Conservation (phyloP, 2,888 invertebrate species). For the Ectemnius continuus region DNA sequence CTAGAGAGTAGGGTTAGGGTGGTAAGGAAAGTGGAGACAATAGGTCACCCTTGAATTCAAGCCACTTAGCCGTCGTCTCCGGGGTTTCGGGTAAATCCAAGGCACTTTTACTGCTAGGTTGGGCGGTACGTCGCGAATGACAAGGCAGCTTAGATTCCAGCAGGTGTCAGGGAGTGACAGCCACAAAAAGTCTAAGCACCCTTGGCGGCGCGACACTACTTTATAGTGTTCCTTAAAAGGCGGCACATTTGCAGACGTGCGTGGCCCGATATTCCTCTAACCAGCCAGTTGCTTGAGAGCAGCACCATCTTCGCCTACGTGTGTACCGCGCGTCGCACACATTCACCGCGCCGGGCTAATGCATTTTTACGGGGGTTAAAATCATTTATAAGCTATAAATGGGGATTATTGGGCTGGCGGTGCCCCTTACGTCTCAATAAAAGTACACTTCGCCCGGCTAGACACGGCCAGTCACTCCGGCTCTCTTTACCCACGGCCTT, state of each 20-base stretch:
- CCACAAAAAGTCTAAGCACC: slow-evolving; percentile 48
- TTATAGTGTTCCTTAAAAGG: slow-evolving; percentile 72
- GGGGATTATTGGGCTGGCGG: slow-evolving; percentile 73
- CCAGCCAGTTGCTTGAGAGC: neutral
- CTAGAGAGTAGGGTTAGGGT: too few species aligned
- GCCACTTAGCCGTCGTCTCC: too few species aligned
- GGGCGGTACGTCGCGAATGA: slow-evolving; percentile 14
- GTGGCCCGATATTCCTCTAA: slow-evolving; percentile 20
- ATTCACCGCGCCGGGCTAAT: slow-evolving; percentile 68
- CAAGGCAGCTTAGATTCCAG: slow-evolving; percentile 5
- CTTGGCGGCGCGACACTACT: slow-evolving; percentile 44
- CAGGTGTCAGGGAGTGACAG: slow-evolving; percentile 27
- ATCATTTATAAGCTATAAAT: slow-evolving; percentile 78
- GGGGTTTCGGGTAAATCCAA: slow-evolving; percentile 20
- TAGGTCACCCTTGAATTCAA: too few species aligned
- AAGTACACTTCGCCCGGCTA: slow-evolving; percentile 73
- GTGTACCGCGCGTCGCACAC: slow-evolving; percentile 56
- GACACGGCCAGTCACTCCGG: slow-evolving; percentile 75
- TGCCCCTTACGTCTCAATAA: slow-evolving; percentile 74
- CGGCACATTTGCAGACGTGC: slow-evolving; percentile 48
- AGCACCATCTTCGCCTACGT: slow-evolving; percentile 18
- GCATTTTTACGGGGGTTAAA: slow-evolving; percentile 76
- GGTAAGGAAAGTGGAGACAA: too few species aligned
- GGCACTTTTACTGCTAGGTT: slow-evolving; percentile 28
- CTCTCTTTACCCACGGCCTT: slow-evolving; percentile 57